Conservation (phyloP, 2,797 vertebrate genomes). For the Trichosurus vulpecula region DNA sequence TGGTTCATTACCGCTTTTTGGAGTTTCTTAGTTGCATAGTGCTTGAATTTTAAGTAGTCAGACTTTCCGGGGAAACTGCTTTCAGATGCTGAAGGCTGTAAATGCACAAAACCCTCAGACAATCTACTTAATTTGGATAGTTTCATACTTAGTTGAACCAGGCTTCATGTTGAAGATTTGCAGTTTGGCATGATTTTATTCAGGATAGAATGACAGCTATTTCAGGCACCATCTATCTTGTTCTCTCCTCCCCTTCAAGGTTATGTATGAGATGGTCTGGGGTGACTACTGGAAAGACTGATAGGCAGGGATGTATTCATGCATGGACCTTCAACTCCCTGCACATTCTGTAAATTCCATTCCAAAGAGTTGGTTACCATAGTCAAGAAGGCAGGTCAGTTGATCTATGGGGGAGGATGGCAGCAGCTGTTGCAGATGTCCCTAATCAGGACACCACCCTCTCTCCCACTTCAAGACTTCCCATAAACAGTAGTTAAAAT, state of each 20-base stretch:
- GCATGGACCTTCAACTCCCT: background rate
- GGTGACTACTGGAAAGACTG: background rate
- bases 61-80: slow-evolving; percentile 80
- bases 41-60: slow-evolving; percentile 88
- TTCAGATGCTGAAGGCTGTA: slow-evolving; percentile 79
- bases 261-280: background rate
- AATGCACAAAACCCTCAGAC: slow-evolving; percentile 67
- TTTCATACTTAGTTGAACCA: slow-evolving; percentile 74
- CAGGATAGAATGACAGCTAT: slow-evolving; percentile 46
- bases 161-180: slow-evolving; percentile 58
- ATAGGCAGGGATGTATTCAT: background rate
- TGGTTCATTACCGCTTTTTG: slow-evolving; percentile 91
- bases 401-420: background rate
- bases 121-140: slow-evolving; percentile 72
- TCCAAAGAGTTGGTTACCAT: background rate
- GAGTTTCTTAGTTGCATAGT: slow-evolving; percentile 87
- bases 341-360: slow-evolving; percentile 19
- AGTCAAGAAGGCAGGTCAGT: background rate
- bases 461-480: background rate
- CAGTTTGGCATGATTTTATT: slow-evolving; percentile 62
- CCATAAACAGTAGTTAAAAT: background rate
- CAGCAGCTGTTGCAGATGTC: background rate
- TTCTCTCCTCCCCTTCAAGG: background rate
- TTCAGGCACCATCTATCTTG: slow-evolving; percentile 43
- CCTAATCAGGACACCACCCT: background rate